Base-by-base conservation (phyloP, 2,888 invertebrate genomes). In the Scelioninae gen. 2 region DNA sequence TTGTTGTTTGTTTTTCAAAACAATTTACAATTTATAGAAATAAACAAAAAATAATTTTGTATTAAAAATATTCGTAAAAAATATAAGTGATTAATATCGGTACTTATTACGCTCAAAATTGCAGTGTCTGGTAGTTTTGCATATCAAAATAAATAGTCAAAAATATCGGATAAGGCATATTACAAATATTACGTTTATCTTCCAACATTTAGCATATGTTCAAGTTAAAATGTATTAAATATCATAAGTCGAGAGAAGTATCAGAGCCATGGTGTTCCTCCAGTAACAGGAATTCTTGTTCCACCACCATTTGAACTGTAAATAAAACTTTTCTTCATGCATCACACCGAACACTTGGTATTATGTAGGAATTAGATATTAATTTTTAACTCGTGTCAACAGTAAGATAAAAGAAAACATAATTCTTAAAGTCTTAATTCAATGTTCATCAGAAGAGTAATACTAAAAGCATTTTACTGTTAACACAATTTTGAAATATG, bases 291-390 rank as follows among this genome's bases (percentile, higher is more conserved):
- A 81, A 82, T 74, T 85, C 83, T 75, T 80, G 81, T 78, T 85
- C 85, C 81, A 83, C 78, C 81, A 79, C 79, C 85, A 82, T 83
- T 79, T 79, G 81, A 82, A 82, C 85, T 85, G 85, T 75, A 78
- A 85, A 85, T 81, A 85, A 84, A 85, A 84, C 80, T 82, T 78
- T 80, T 83, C 77, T 80, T 84, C 83, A 84, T 85, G 84, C 84
- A 83, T 80, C 79, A 72, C 22, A 55, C 63, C 61, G 61, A 73
- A 45, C 43, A 72, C 41, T 18, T 1, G 31, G n/a, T n/a, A n/a
- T n/a, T n/a, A n/a, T n/a, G n/a, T n/a, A n/a, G n/a, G n/a, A n/a
- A n/a, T n/a, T 13, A 39, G 15, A 43, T 43, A 43, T 43, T 43
- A 43, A 39, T 18, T 18, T 43, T 45, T 22, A 10, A 22, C 3